Evolutionary conservation across 2,113 vertebrate species (phyloP).

Genomic region (Scophthalmus maximus): DNA sequence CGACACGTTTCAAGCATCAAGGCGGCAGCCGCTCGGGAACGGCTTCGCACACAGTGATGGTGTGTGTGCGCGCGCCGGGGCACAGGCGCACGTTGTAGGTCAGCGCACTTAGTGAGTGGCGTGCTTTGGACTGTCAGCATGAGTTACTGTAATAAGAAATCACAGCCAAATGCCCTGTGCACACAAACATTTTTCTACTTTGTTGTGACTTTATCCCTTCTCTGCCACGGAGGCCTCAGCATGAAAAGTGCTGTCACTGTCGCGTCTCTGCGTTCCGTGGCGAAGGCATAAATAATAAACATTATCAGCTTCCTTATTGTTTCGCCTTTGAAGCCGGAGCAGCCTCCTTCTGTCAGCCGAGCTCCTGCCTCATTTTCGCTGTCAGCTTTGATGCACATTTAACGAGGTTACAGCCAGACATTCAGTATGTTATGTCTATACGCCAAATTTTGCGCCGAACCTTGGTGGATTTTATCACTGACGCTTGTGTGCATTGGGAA

Average conservation of each 20-base stretch:
- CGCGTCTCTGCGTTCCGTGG: slow-evolving; percentile 8
- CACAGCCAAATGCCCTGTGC: slow-evolving; percentile 12
- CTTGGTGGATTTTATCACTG: slow-evolving; percentile 26
- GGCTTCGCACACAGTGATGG: not conserved
- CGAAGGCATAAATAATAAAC: slow-evolving; percentile 49
- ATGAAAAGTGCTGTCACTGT: slow-evolving; percentile 24
- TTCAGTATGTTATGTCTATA: slow-evolving; percentile 27
- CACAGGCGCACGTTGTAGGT: slow-evolving; percentile 23
- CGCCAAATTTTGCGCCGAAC: slow-evolving; percentile 10
- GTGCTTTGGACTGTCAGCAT: slow-evolving; percentile 56
- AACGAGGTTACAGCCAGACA: slow-evolving; percentile 43
- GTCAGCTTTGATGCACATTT: slow-evolving; percentile 62
- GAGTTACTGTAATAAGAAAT: slow-evolving; percentile 67
- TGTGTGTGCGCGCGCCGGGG: slow-evolving; percentile 7
- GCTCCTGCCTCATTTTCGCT: slow-evolving; percentile 25
- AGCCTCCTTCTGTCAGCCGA: slow-evolving; percentile 58
- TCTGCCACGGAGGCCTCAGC: slow-evolving; percentile 32
- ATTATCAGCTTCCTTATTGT: slow-evolving; percentile 53
- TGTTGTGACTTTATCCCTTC: slow-evolving; percentile 38
- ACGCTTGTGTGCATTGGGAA: slow-evolving; percentile 10
- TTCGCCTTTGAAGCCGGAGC: slow-evolving; percentile 57
- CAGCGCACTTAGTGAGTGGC: slow-evolving; percentile 49
- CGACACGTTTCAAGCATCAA: slow-evolving; percentile 29
- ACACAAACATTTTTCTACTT: slow-evolving; percentile 15
- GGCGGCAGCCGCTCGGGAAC: slow-evolving; percentile 8